Percentiles rank a stretch among this genome's conserved stretches.
phyloP scores from a whole-genome alignment of 2,113 vertebrate genomes.

The Phalacrocorax pelagicus region DNA sequence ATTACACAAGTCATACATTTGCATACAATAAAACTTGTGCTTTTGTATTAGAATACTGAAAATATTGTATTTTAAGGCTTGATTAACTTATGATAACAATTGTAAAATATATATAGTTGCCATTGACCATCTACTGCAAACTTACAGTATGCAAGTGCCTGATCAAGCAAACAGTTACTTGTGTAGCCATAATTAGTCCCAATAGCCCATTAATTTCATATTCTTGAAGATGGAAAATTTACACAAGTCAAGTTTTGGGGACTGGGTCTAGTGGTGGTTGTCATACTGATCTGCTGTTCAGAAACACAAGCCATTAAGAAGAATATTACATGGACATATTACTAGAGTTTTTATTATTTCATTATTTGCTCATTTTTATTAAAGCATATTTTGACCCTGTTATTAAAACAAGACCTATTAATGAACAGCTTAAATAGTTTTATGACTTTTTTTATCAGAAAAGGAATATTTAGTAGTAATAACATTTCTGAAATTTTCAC shows the following conservation, averaged over 20 bases:
- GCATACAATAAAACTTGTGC: background rate
- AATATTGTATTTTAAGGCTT: background rate
- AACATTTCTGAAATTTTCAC: background rate
- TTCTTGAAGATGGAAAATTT: background rate
- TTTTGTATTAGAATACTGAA: background rate
- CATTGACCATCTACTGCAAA: background rate
- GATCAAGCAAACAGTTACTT: background rate
- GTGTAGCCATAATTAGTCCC: background rate
- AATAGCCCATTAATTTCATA: background rate
- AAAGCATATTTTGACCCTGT: background rate
- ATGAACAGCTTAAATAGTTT: background rate
- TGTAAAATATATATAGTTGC: background rate
- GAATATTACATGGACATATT: background rate
- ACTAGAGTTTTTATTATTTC: background rate
- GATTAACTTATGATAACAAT: background rate
- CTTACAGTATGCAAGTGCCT: rapidly evolving
- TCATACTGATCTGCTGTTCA: background rate
- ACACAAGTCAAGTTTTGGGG: background rate
- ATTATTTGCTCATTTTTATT: background rate
- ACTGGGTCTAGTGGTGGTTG: background rate
- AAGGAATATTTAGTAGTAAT: background rate
- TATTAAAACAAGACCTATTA: background rate
- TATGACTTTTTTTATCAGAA: background rate
- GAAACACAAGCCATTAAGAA: background rate
- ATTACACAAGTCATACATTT: background rate